Conservation (phyloP, 2,888 invertebrate species). For the Atherix ibis region DNA sequence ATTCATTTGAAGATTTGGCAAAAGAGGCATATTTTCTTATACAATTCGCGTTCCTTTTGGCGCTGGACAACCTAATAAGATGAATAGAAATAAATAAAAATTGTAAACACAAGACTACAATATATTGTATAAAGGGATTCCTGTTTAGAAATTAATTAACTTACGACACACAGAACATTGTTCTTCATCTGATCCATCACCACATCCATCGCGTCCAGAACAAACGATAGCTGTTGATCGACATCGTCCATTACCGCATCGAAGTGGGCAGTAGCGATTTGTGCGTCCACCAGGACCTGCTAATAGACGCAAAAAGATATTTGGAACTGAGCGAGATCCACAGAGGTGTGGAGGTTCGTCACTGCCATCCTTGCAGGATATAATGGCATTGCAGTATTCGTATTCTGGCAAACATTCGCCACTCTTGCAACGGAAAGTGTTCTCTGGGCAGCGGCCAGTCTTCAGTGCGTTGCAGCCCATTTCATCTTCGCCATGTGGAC, state of each 20-base stretch:
- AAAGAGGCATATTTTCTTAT: no score
- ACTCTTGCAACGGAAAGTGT: constrained; percentile 71
- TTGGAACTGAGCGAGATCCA: constrained; percentile 33
- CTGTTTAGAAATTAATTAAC: no score
- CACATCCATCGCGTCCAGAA: constrained; percentile 81
- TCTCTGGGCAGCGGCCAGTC: constrained; percentile 53
- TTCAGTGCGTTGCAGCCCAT: constrained; percentile 44
- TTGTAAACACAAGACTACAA: not conserved
- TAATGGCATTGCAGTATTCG: constrained; percentile 81
- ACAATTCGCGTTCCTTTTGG: no score
- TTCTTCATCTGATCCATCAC: constrained; percentile 77
- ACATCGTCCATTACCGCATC: constrained; percentile 75
- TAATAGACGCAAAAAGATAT: constrained; percentile 26
- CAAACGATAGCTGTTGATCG: constrained; percentile 79
- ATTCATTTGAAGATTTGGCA: no score
- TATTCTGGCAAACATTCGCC: constrained; percentile 80
- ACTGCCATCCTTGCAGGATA: constrained; percentile 74
- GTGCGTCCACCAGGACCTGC: constrained; percentile 14
- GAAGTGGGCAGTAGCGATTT: constrained; percentile 50
- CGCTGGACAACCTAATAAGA: constrained; percentile 40
- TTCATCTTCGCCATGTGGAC: constrained; percentile 63
- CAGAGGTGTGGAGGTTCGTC: constrained; percentile 75
- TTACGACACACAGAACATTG: constrained; percentile 76
- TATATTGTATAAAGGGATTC: no score
- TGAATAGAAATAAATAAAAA: constrained; percentile 7